Evolutionary conservation across 1,140 invertebrate genomes (phyloP).

Genomic region (Drosophila lacteicornis): DNA sequence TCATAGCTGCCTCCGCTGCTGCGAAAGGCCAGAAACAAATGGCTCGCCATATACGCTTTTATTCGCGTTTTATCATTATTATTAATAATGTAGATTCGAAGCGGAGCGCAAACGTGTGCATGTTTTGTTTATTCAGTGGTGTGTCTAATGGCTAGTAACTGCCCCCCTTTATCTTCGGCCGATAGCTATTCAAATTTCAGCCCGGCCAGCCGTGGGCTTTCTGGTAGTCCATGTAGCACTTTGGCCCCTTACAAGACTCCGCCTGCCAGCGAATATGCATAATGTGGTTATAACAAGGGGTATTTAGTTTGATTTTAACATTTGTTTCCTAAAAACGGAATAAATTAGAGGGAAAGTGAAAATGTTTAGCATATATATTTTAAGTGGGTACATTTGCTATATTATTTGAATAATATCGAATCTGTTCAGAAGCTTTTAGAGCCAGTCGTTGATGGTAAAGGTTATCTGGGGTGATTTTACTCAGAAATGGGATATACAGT

Average conservation of each 20-base stretch:
- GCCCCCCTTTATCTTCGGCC: conserved; percentile 52
- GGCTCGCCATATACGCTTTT: conserved; percentile 59
- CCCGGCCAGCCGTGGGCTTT: conserved; percentile 9
- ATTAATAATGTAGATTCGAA: conserved; percentile 73
- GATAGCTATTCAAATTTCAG: conserved; percentile 74
- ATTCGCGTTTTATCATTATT: conserved; percentile 70
- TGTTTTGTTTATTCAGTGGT: conserved; percentile 38
- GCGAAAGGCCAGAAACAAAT: conserved; percentile 73
- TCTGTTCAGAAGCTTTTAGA: background rate
- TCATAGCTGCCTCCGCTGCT: conserved; percentile 51
- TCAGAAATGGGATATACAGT: too few relatives aligned
- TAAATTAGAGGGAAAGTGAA: conserved; percentile 18
- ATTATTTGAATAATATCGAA: background rate
- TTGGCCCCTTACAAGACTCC: conserved; percentile 41
- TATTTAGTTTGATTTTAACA: conserved; percentile 37
- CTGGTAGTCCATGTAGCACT: conserved; percentile 8
- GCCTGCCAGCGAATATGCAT: conserved; percentile 27
- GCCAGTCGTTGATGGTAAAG: too few relatives aligned
- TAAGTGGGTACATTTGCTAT: background rate
- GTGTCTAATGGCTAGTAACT: conserved; percentile 75
- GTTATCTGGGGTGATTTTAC: background rate
- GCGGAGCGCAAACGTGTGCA: conserved; percentile 59
- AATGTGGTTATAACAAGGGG: conserved; percentile 35
- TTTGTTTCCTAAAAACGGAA: conserved; percentile 4
- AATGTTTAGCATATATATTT: background rate